Evolutionary conservation across 2,113 vertebrate genomes (phyloP).

Genomic region (Coptodon rendalli): DNA sequence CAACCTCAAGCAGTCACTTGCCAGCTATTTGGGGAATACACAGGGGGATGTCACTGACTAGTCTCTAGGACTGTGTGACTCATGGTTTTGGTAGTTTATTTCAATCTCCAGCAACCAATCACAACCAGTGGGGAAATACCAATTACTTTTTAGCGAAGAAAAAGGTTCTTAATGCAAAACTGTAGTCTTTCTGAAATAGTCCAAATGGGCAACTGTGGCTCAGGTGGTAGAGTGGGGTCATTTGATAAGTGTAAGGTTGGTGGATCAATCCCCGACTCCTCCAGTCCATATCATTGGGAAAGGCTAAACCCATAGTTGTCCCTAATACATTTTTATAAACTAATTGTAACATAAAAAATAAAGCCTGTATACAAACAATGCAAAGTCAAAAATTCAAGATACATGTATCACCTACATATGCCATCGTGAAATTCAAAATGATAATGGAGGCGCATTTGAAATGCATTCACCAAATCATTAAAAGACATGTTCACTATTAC

Average conservation of each 20-base stretch:
- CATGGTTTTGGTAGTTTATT: background rate
- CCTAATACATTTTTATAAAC: background rate
- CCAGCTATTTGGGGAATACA: background rate
- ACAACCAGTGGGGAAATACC: background rate
- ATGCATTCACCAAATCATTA: background rate
- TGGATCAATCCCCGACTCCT: background rate
- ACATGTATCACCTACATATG: background rate
- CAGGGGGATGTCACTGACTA: background rate
- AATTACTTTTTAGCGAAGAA: background rate
- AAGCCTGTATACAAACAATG: background rate
- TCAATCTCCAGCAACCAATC: background rate
- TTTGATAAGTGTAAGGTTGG: background rate
- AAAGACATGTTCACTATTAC: background rate
- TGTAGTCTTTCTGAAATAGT: background rate
- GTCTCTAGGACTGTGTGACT: background rate
- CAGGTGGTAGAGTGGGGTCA: background rate
- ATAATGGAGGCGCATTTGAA: background rate
- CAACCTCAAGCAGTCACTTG: background rate
- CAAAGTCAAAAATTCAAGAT: background rate
- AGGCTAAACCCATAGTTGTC: background rate
- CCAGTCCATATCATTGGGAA: background rate
- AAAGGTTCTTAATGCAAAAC: background rate
- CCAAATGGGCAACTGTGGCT: background rate
- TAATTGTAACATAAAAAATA: background rate
- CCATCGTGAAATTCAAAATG: background rate